Conservation (phyloP, 2,113 vertebrate species). For the Orientallactaga bullata region DNA sequence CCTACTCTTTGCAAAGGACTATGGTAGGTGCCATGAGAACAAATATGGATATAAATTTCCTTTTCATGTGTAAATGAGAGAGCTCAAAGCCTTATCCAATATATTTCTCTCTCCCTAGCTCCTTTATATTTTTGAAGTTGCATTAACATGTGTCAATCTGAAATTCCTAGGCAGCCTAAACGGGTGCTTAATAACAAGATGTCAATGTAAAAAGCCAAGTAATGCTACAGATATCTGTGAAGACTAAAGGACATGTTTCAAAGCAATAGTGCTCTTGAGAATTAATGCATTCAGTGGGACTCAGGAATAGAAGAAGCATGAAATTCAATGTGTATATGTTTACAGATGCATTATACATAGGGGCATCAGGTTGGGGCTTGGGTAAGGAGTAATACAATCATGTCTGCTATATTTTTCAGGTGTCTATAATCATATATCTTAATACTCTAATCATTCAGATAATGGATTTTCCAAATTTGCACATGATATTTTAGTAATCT, state of each 20-base stretch:
- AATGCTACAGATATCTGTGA: slow-evolving; percentile 18
- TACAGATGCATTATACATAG: not conserved
- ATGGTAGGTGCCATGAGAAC: not conserved
- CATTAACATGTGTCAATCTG: not conserved
- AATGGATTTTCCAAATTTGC: not conserved
- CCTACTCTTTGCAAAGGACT: not conserved
- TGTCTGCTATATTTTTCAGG: not conserved
- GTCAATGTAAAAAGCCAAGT: slow-evolving; percentile 28
- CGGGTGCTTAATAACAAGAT: slow-evolving; percentile 13
- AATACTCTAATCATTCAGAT: slow-evolving; percentile 39
- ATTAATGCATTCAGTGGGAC: not conserved
- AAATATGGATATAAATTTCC: not conserved
- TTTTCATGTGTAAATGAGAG: not conserved
- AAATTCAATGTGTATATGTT: not conserved
- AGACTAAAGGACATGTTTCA: slow-evolving; percentile 40
- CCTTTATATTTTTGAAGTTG: slow-evolving; percentile 42
- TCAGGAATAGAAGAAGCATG: slow-evolving; percentile 35
- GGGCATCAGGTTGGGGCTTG: not conserved
- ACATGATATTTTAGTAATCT: slow-evolving; percentile 9
- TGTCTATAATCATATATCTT: not conserved
- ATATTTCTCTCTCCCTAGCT: not conserved
- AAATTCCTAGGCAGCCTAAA: not conserved
- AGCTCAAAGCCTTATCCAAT: not conserved
- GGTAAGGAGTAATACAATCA: not conserved
- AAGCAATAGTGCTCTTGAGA: not conserved